Evolutionary conservation across 2,797 vertebrate species (phyloP).

Genomic region (Pteropus rufus): DNA sequence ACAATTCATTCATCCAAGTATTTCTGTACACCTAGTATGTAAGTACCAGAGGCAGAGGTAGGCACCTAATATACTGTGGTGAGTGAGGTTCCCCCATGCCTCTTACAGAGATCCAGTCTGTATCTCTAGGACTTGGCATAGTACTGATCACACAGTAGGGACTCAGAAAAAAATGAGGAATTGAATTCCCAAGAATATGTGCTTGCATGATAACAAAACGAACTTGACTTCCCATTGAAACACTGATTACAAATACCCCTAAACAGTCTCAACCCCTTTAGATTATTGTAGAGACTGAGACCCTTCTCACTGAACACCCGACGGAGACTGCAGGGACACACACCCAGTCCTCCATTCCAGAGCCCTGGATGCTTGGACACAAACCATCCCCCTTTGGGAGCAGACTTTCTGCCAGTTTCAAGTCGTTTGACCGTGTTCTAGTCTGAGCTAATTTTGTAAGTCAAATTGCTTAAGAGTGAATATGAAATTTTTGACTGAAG

Average conservation of each 20-base stretch:
- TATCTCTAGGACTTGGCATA: neutral
- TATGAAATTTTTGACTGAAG: conserved; percentile 76
- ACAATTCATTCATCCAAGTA: neutral
- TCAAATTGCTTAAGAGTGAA: conserved; percentile 77
- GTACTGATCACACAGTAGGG: neutral
- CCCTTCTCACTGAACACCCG: neutral
- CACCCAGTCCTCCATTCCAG: neutral
- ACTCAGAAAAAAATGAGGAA: neutral
- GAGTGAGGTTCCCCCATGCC: neutral
- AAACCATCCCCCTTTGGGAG: neutral
- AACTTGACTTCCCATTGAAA: neutral
- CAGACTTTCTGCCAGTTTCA: conserved; percentile 56
- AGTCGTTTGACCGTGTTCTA: conserved; percentile 67
- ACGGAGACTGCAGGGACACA: neutral
- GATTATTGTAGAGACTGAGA: neutral
- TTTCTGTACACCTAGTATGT: neutral
- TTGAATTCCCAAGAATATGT: neutral
- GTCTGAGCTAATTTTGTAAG: conserved; percentile 76
- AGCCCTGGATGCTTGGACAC: neutral
- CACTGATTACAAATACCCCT: neutral
- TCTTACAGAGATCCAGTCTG: neutral
- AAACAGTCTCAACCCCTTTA: neutral
- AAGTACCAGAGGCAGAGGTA: neutral
- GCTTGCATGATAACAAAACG: neutral
- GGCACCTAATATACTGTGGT: neutral